A percentile compares a stretch with the other conserved stretches of the same genome.
Conservation (phyloP, 2,797 vertebrate species). For the Spondyliosoma cantharus region DNA sequence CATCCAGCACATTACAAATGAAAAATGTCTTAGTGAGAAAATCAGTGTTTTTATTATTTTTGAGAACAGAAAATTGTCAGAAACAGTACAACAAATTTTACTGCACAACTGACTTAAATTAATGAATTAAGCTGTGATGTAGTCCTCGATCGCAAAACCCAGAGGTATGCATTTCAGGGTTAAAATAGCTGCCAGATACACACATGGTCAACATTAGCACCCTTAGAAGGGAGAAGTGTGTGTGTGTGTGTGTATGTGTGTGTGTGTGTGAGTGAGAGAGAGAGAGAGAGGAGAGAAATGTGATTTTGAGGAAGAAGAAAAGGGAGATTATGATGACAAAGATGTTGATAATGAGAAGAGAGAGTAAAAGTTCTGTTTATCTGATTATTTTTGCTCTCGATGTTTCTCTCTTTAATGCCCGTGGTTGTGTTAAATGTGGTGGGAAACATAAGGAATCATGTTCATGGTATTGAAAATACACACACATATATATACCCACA, state of each 20-base stretch:
- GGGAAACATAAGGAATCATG: constrained; percentile 18
- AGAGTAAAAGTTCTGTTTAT: background rate
- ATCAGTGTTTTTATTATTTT: background rate
- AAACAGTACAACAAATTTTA: too few relatives aligned
- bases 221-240: background rate
- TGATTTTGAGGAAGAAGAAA: constrained; percentile 17
- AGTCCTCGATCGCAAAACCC: background rate
- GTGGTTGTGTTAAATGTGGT: constrained; percentile 4
- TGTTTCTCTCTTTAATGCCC: background rate
- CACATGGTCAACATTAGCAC: constrained; percentile 69
- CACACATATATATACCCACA: constrained; percentile 7
- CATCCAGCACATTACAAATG: background rate
- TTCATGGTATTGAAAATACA: constrained; percentile 7
- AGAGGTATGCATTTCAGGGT: background rate
- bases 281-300: background rate
- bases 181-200: constrained; percentile 63
- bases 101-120: background rate
- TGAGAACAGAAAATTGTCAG: too few relatives aligned
- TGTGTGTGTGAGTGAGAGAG: background rate
- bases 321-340: constrained; percentile 15
- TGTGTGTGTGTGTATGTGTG: background rate
- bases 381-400: background rate
- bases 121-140: background rate
- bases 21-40: background rate
- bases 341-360: constrained; percentile 17